Percentiles rank a stretch among this genome's conserved stretches.
Evolutionary conservation across 1,140 invertebrate species (phyloP).

Genomic region (Euura saliciscinereae): DNA sequence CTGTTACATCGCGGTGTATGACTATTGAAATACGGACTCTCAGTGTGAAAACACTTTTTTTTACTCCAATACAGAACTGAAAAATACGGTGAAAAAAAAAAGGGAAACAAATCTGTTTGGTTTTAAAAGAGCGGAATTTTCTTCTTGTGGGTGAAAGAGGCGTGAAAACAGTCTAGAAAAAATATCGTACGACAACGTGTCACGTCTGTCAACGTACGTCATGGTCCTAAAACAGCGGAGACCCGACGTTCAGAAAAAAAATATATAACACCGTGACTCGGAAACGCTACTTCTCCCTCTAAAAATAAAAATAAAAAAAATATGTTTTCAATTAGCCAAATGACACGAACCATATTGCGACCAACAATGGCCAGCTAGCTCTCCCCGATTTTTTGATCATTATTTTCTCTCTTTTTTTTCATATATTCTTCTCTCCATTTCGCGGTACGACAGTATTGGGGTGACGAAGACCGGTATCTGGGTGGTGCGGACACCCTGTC

Average conservation of each 20-base stretch:
- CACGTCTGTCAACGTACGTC: constrained; percentile 4
- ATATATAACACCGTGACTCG: neutral
- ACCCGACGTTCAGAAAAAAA: neutral
- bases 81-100: neutral
- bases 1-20: too few relatives aligned
- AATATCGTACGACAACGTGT: neutral
- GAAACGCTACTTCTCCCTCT: neutral
- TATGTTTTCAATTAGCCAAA: neutral
- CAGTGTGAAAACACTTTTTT: neutral
- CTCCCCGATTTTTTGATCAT: neutral
- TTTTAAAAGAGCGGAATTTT: neutral
- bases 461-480: neutral
- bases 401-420: neutral
- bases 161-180: neutral
- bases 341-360: constrained; percentile 4
- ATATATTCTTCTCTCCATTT: neutral
- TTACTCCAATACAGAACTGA: neutral
- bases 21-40: too few relatives aligned
- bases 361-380: neutral
- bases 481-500: too few relatives aligned
- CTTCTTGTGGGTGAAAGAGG: neutral
- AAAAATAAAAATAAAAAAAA: neutral
- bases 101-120: neutral
- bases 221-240: neutral
- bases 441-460: neutral